Evolutionary conservation across 2,888 invertebrate genomes (phyloP).

Genomic region (Pristionchus fissidentatus): DNA sequence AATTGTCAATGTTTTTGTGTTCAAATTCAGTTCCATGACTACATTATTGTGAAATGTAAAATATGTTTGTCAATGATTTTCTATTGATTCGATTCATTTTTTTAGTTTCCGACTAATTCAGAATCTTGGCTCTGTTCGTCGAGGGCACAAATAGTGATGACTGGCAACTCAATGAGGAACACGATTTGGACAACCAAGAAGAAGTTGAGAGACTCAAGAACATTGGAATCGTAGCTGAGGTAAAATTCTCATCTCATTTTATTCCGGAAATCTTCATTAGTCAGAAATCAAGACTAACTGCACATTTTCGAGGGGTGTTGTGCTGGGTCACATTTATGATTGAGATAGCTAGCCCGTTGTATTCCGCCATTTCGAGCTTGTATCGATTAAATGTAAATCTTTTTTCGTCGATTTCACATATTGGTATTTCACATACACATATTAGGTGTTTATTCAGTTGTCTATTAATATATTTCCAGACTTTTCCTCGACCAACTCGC

Average conservation of each 20-base stretch:
- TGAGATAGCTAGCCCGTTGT: too few species aligned
- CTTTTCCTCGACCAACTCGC: slow-evolving; percentile 57
- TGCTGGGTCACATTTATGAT: too few species aligned
- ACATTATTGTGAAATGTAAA: too few species aligned
- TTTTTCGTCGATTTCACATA: too few species aligned
- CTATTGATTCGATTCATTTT: not conserved
- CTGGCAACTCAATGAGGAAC: slow-evolving; percentile 34
- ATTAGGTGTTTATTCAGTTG: slow-evolving; percentile 34
- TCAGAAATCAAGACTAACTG: not conserved
- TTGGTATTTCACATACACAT: too few species aligned
- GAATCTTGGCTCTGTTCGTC: slow-evolving; percentile 48
- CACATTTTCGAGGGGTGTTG: not conserved
- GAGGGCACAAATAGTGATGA: not conserved
- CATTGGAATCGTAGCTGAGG: slow-evolving; percentile 47
- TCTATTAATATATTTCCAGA: slow-evolving; percentile 44
- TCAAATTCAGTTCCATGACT: too few species aligned
- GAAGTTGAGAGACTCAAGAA: slow-evolving; percentile 46
- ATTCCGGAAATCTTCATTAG: not conserved
- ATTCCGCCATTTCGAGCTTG: too few species aligned
- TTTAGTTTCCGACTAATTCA: slow-evolving; percentile 9
- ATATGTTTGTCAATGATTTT: not conserved
- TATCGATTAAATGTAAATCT: too few species aligned
- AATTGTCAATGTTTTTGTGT: too few species aligned
- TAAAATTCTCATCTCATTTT: slow-evolving; percentile 1
- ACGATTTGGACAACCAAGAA: slow-evolving; percentile 52